phyloP scores from a whole-genome alignment of 2,113 vertebrate species.

The Colistium nudipinnis region DNA sequence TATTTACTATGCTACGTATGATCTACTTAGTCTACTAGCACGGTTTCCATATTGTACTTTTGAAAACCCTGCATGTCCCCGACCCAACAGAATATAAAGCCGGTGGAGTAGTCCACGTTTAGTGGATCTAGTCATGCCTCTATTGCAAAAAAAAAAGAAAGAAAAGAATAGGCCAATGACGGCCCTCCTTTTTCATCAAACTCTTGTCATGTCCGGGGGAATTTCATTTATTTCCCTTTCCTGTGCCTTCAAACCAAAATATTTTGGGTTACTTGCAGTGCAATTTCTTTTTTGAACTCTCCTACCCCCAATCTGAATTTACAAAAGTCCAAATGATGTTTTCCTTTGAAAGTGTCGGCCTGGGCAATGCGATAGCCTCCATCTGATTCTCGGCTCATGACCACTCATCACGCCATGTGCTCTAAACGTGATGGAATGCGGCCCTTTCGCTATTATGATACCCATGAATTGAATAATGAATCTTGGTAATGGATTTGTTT shows the following conservation, averaged over 20 bases:
- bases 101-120: conserved; percentile 20
- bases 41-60: background rate
- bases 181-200: conserved; percentile 47
- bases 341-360: conserved; percentile 41
- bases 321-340: conserved; percentile 56
- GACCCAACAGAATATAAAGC: conserved; percentile 23
- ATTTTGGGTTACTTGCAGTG: conserved; percentile 12
- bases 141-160: conserved; percentile 18
- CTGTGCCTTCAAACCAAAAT: conserved; percentile 19
- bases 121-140: conserved; percentile 5
- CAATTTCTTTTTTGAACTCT: background rate
- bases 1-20: no score
- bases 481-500: conserved; percentile 76
- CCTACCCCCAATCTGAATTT: conserved; percentile 25
- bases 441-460: conserved; percentile 72
- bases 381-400: conserved; percentile 60
- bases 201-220: conserved; percentile 66
- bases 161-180: conserved; percentile 18
- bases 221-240: conserved; percentile 49
- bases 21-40: no score
- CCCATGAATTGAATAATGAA: conserved; percentile 69
- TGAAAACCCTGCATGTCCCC: conserved; percentile 1
- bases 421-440: conserved; percentile 69
- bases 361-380: conserved; percentile 52
- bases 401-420: conserved; percentile 64